Evolutionary conservation across 2,797 vertebrate genomes (phyloP).

Genomic region (Scyliorhinus canicula): DNA sequence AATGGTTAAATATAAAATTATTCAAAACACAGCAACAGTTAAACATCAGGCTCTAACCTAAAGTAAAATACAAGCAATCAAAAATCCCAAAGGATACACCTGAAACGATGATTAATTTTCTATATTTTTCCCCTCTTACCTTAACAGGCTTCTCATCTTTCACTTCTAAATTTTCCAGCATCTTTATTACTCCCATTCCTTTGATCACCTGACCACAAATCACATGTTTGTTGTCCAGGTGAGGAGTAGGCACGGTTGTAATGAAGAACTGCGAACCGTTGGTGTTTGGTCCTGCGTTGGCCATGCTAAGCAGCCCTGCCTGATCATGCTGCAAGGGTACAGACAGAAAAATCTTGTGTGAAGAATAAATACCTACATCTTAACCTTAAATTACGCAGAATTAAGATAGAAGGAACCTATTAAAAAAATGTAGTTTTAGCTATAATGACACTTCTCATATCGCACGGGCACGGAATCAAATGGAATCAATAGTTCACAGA

Average conservation of each 20-base stretch:
- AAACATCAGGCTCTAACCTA: background rate
- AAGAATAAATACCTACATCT: background rate
- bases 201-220: slow-evolving; percentile 89
- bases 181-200: slow-evolving; percentile 79
- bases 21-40: background rate
- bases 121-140: slow-evolving; percentile 59
- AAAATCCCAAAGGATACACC: slow-evolving; percentile 34
- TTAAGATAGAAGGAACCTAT: background rate
- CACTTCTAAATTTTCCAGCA: slow-evolving; percentile 77
- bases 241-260: slow-evolving; percentile 82
- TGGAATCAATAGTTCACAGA: background rate
- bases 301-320: slow-evolving; percentile 87
- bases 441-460: background rate
- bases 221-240: slow-evolving; percentile 87
- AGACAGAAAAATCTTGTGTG: background rate
- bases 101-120: slow-evolving; percentile 41
- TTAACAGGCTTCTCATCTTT: slow-evolving; percentile 75
- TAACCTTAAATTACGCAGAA: background rate
- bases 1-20: background rate
- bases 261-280: slow-evolving; percentile 98
- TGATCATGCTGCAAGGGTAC: slow-evolving; percentile 70
- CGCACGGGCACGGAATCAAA: background rate
- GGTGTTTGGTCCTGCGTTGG: slow-evolving; percentile 83
- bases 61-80: background rate
- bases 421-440: background rate